A percentile compares a stretch with the other conserved stretches of the same genome.
phyloP scores from a whole-genome alignment of 2,797 vertebrate species.

The Molossus alvarezi region DNA sequence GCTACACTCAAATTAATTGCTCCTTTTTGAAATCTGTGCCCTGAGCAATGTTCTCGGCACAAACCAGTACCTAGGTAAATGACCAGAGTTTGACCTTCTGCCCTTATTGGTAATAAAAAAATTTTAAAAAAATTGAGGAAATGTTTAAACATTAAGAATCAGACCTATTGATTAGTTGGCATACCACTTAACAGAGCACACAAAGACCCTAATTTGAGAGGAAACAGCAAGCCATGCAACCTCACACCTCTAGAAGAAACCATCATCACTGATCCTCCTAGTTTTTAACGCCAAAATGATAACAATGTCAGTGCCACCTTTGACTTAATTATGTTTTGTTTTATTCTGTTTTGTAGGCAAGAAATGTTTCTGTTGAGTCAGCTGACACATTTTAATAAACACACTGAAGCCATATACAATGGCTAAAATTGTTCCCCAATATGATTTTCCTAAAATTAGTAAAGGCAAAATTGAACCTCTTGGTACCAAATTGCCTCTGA shows the following conservation, averaged over 20 bases:
- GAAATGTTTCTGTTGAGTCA: not conserved
- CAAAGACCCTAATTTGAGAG: not conserved
- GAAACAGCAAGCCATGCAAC: not conserved
- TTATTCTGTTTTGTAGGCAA: not conserved
- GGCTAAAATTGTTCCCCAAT: not conserved
- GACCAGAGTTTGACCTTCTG: not conserved
- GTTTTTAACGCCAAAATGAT: not conserved
- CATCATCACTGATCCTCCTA: not conserved
- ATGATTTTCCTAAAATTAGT: conserved; percentile 7
- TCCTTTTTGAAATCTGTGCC: not conserved
- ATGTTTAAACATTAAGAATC: conserved; percentile 14
- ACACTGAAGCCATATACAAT: not conserved
- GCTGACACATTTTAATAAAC: not conserved
- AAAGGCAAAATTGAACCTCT: conserved; percentile 1
- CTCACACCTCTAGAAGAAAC: not conserved
- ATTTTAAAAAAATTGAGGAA: not conserved
- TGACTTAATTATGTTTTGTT: not conserved
- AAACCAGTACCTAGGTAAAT: not conserved
- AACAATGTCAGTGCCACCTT: not conserved
- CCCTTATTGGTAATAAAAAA: not conserved
- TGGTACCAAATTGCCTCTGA: conserved; percentile 5
- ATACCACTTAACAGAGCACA: not conserved
- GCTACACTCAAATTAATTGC: not conserved
- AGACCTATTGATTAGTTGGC: not conserved
- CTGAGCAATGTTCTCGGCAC: not conserved